A percentile compares a stretch with the other conserved stretches of the same genome.
Evolutionary conservation across 2,888 invertebrate species (phyloP).

Genomic region (Drosophila mayaguana): DNA sequence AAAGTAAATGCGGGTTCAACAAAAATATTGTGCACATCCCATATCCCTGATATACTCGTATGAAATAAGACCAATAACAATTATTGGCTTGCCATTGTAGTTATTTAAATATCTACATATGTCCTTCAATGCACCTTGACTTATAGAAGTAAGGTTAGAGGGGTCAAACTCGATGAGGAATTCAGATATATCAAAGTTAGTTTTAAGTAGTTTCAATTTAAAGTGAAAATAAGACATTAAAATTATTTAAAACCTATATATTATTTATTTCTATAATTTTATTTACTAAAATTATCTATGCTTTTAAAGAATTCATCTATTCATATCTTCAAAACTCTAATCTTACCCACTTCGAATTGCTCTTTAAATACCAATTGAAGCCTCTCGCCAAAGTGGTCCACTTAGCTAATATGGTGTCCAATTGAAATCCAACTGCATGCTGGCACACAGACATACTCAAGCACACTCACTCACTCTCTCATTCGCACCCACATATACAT

Average conservation of each 20-base stretch:
- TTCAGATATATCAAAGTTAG: neutral
- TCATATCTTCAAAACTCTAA: no score
- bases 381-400: neutral
- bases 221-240: neutral
- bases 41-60: neutral
- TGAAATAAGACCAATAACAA: slow-evolving; percentile 1
- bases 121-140: neutral
- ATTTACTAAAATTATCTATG: neutral
- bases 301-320: neutral
- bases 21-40: slow-evolving; percentile 10
- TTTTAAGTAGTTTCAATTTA: neutral
- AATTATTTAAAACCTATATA: neutral
- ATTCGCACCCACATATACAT: neutral
- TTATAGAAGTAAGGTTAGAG: neutral
- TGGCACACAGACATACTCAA: slow-evolving; percentile 6
- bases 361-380: neutral
- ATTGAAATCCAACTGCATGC: slow-evolving; percentile 16
- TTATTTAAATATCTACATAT: neutral
- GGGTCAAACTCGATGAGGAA: neutral
- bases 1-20: slow-evolving; percentile 17
- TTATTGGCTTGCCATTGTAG: neutral
- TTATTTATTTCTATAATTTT: no score
- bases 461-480: neutral
- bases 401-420: slow-evolving; percentile 8
- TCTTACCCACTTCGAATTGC: neutral